A percentile compares a stretch with the other conserved stretches of the same genome.
Evolutionary conservation across 2,797 vertebrate genomes (phyloP).

Genomic region (Squalus acanthias): DNA sequence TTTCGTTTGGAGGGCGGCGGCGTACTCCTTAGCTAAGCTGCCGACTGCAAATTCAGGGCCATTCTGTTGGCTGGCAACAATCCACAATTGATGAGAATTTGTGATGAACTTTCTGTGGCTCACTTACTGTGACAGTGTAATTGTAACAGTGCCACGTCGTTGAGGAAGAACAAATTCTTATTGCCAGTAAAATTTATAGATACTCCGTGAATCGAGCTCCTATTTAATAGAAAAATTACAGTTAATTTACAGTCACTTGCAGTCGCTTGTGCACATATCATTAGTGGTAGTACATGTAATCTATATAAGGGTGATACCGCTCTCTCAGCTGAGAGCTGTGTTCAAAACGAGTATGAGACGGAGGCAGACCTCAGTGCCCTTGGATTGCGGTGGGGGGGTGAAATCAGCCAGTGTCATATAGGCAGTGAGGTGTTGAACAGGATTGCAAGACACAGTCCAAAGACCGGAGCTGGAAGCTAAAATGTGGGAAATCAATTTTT

Average conservation of each 20-base stretch:
- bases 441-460: neutral
- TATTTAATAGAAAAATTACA: neutral
- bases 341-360: neutral
- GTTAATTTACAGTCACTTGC: neutral
- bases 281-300: neutral
- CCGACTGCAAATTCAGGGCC: too few species aligned
- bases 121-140: neutral
- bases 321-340: neutral
- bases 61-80: neutral
- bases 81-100: neutral
- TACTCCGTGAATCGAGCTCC: neutral
- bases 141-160: neutral
- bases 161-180: neutral
- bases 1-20: too few species aligned
- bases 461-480: neutral
- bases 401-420: neutral
- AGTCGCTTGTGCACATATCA: neutral
- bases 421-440: neutral
- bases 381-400: neutral
- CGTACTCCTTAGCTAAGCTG: too few species aligned
- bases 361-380: neutral
- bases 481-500: neutral
- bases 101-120: neutral
- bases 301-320: neutral
- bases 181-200: neutral